Base-by-base conservation (phyloP, 2,888 invertebrate genomes). In the Agrotis ipsilon region DNA sequence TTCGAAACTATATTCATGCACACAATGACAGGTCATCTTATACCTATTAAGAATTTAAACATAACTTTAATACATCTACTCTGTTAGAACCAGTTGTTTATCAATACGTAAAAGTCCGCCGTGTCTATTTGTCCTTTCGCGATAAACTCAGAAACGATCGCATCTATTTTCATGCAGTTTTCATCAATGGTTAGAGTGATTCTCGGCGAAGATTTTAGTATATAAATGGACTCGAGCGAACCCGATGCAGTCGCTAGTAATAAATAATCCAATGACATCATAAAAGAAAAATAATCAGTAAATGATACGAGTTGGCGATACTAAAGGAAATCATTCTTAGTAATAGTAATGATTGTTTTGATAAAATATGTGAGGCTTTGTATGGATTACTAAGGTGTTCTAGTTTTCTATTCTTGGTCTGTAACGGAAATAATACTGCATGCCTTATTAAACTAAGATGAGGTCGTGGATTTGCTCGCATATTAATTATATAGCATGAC, bases 1-100 rank as follows among this genome's bases (percentile, higher is more conserved):
- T 6, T 45, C 3, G 14, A 27, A 52, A 18, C 24, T 57, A 9
- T 46, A 1, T 5, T 32, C 3, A 13, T 27, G 7, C 16, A n/a
- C 4, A 49, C 5, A 49, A 49, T n/a, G n/a, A 5, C n/a, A 32
- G 75, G 75, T 32, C 67, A 67, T 59, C 14, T 52, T 27, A 43
- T 5, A 59, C 4, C 32, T 48, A 75, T 75, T 68, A 59, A 19
- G 24, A 45, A 49, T 73, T 19, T 68, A 68, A 48, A 19, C 19
- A 45, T 24, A n/a, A 55, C 54, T n/a, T 32, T 43, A 51, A 16
- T 16, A 66, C 46, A 52, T 65, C 18, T 13, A 27, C 9, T 54
- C 21, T 74, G 9, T 24, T 67, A 49, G 24, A 72, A 46, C 7
- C n/a, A 14, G 24, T 60, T n/a, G 24, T 24, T 59, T 66, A 27